These are phyloP conservation scores for Chrysochloris asiatica DNA, from an alignment of 2,113 vertebrate species.

Conservation along the genomic window DNA sequence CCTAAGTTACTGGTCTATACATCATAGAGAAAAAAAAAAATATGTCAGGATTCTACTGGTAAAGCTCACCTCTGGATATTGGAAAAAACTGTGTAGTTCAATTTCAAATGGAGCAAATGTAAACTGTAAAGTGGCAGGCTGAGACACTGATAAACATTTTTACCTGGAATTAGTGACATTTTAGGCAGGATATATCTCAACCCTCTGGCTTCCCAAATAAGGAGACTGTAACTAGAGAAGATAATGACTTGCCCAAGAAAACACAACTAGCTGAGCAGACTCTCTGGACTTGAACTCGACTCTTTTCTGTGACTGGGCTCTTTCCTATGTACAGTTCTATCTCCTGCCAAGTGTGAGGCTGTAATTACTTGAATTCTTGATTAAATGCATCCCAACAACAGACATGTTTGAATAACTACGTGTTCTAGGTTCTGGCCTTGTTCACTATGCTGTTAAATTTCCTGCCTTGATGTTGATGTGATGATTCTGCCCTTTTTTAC, in stretches of 20 bases:
- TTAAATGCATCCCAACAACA: neutral
- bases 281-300: accelerated
- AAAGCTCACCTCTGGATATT: neutral
- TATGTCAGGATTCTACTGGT: neutral
- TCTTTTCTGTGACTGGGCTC: neutral
- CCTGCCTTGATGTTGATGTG: neutral
- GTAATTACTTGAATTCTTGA: neutral
- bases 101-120: neutral
- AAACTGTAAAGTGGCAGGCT: neutral
- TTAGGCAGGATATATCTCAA: neutral
- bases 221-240: neutral
- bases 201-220: neutral
- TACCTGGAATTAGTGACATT: neutral
- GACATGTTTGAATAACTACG: neutral
- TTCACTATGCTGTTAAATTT: neutral
- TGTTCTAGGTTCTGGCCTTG: neutral
- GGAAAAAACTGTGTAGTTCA: neutral
- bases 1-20: slow-evolving; percentile 4
- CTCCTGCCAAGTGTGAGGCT: neutral
- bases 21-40: neutral
- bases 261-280: neutral
- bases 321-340: neutral
- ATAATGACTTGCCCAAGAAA: neutral
- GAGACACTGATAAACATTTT: neutral
- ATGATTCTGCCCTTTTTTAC: neutral